Percentiles rank a stretch among this genome's conserved stretches.
Conservation (phyloP, 2,888 invertebrate species). For the Drosophila antonietae region DNA sequence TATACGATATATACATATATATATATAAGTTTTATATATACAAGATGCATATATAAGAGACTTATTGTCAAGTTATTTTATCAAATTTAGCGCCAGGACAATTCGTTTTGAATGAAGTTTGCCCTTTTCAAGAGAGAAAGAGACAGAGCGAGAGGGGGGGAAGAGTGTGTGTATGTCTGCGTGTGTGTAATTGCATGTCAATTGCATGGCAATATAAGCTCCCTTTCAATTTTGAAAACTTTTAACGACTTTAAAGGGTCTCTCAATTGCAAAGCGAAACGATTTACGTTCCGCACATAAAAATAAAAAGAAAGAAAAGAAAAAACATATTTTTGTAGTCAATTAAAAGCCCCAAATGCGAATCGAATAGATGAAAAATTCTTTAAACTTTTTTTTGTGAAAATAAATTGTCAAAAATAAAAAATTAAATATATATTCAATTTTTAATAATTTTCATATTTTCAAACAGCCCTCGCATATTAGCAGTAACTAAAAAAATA, state of each 20-base stretch:
- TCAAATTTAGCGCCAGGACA: constrained; percentile 64
- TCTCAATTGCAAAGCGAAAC: background rate
- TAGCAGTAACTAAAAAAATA: too few relatives aligned
- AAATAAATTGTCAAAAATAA: too few relatives aligned
- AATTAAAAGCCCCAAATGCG: background rate
- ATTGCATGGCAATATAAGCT: constrained; percentile 58
- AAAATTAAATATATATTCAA: too few relatives aligned
- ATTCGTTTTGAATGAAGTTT: constrained; percentile 44
- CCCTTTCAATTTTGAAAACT: constrained; percentile 38
- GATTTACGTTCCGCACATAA: background rate
- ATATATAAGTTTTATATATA: background rate
- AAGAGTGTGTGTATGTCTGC: constrained; percentile 8
- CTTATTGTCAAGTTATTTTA: constrained; percentile 70
- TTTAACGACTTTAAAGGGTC: constrained; percentile 33
- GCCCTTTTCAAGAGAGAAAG: background rate
- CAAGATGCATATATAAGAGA: constrained; percentile 7
- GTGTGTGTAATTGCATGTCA: constrained; percentile 75
- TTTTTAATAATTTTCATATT: too few relatives aligned
- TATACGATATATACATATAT: background rate
- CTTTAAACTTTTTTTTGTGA: too few relatives aligned
- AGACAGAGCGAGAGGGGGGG: background rate
- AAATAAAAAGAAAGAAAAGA: too few relatives aligned
- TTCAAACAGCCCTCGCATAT: background rate
- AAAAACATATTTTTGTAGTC: background rate
- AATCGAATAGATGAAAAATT: background rate